Conservation (phyloP, 2,888 invertebrate species). For the Hypomecis atomaria region DNA sequence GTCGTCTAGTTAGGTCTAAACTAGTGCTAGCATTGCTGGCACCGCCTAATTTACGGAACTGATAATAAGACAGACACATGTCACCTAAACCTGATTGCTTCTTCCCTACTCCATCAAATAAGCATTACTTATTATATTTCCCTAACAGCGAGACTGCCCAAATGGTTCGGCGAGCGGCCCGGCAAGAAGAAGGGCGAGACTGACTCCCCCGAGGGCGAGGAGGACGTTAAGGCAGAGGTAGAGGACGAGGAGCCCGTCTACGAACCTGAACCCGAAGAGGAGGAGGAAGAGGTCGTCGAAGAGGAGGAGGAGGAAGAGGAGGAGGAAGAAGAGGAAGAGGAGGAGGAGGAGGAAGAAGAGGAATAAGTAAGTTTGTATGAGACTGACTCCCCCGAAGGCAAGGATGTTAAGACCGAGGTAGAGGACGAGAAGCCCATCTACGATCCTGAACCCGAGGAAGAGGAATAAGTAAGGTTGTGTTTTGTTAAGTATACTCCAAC, state of each 20-base stretch:
- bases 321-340: constrained; percentile 88
- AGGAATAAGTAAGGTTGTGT: too few relatives aligned
- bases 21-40: too few relatives aligned
- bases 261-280: constrained; percentile 90
- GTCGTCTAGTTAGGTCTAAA: too few relatives aligned
- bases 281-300: constrained; percentile 90
- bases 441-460: too few relatives aligned
- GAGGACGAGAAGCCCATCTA: too few relatives aligned
- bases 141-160: constrained; percentile 92
- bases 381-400: too few relatives aligned
- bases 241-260: constrained; percentile 88
- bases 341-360: constrained; percentile 86
- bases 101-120: not conserved
- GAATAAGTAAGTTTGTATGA: constrained; percentile 68
- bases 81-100: not conserved
- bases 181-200: constrained; percentile 96
- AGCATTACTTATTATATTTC: not conserved
- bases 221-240: constrained; percentile 91
- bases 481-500: too few relatives aligned
- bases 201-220: constrained; percentile 96
- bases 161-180: constrained; percentile 98
- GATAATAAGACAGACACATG: not conserved
- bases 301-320: constrained; percentile 90
- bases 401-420: too few relatives aligned
- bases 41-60: too few relatives aligned